phyloP scores from a whole-genome alignment of 1,140 invertebrate species.

The Caenorhabditis brenneri region DNA sequence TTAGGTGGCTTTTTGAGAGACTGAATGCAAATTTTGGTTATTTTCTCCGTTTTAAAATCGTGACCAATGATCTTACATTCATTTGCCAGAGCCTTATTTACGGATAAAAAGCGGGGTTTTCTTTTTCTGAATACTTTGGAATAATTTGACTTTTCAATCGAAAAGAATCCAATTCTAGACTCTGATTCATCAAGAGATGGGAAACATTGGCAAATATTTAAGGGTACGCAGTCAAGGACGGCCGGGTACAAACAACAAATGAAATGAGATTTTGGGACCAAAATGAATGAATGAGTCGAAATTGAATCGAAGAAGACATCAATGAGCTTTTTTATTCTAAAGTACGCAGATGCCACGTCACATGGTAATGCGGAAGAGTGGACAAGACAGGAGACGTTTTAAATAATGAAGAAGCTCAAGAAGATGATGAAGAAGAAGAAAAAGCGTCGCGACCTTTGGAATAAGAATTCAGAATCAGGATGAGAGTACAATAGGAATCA shows the following conservation, averaged over 20 bases:
- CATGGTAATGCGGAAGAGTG: constrained; percentile 9
- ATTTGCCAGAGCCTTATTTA: background rate
- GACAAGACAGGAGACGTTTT: constrained; percentile 4
- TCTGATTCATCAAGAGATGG: background rate
- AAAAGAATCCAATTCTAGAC: constrained; percentile 3
- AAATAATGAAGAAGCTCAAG: background rate
- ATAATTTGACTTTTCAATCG: background rate
- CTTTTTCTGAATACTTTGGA: background rate
- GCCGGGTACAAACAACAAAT: constrained; percentile 25
- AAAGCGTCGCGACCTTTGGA: background rate
- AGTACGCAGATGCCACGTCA: background rate
- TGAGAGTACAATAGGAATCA: background rate
- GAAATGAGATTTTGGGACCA: constrained; percentile 36
- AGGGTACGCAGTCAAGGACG: constrained; percentile 1
- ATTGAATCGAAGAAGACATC: constrained; percentile 29
- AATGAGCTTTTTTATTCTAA: background rate
- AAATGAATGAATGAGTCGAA: constrained; percentile 24
- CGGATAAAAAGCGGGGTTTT: background rate
- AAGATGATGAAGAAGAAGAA: no score
- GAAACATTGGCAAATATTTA: background rate
- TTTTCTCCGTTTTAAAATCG: background rate
- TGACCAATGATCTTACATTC: background rate
- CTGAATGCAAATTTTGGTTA: background rate
- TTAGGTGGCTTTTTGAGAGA: background rate
- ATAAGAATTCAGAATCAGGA: constrained; percentile 8